Conservation (phyloP, 2,113 vertebrate genomes). For the Erythrocercus mccallii region DNA sequence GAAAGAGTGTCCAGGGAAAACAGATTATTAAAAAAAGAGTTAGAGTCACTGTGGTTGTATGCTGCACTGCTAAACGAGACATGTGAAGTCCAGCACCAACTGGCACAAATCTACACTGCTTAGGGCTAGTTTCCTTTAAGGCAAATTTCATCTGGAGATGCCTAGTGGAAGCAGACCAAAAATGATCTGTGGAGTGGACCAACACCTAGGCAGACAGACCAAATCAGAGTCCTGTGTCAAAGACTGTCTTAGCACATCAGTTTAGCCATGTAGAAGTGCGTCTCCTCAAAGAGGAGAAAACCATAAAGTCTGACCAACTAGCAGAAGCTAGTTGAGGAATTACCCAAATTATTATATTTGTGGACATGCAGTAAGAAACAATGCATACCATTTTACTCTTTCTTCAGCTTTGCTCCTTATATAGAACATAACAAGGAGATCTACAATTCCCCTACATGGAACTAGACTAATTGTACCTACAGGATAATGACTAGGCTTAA, state of each 20-base stretch:
- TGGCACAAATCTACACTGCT: neutral
- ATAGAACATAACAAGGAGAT: neutral
- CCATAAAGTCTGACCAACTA: neutral
- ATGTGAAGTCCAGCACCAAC: neutral
- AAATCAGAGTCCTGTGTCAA: neutral
- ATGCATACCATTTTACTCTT: neutral
- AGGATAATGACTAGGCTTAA: neutral
- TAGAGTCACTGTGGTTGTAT: neutral
- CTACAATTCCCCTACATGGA: rapidly evolving
- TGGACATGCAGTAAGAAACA: neutral
- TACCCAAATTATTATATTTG: neutral
- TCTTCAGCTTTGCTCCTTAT: neutral
- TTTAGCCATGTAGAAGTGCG: neutral
- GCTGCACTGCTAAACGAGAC: rapidly evolving
- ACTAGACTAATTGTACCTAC: neutral
- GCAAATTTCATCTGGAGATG: neutral
- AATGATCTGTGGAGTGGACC: neutral
- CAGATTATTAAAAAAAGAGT: neutral
- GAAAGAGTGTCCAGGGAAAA: too few species aligned
- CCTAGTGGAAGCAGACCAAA: neutral
- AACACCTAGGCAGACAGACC: neutral
- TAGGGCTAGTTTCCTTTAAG: neutral
- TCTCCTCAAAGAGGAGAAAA: neutral
- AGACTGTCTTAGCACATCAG: neutral
- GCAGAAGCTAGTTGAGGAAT: neutral